phyloP scores from a whole-genome alignment of 1,140 invertebrate species.

The Argopecten irradians region DNA sequence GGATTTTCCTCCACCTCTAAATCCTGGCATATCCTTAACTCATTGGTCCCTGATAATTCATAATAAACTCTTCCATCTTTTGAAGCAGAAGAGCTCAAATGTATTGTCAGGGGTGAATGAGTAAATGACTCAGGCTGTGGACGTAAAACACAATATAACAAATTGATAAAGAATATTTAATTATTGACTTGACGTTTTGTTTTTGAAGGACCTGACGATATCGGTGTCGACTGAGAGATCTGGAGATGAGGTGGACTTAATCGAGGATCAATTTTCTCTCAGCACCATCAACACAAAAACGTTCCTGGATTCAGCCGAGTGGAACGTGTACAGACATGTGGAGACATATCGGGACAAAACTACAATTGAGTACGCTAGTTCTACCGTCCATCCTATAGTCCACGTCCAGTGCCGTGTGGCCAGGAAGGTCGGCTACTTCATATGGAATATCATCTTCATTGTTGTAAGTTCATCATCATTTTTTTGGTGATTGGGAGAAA shows the following conservation, averaged over 20 bases:
- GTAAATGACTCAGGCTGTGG: no score
- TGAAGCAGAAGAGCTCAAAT: no score
- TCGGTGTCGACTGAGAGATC: constrained; percentile 62
- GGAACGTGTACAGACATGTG: constrained; percentile 69
- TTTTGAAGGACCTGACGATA: constrained; percentile 62
- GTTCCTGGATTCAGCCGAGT: constrained; percentile 65
- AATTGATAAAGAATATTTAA: no score
- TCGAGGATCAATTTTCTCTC: constrained; percentile 61
- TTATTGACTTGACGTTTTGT: not conserved
- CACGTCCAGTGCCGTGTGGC: constrained; percentile 61
- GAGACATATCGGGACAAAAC: constrained; percentile 60
- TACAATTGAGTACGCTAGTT: constrained; percentile 62
- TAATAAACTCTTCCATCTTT: no score
- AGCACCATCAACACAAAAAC: constrained; percentile 59
- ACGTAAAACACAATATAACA: no score
- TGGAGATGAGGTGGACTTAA: constrained; percentile 60
- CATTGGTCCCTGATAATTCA: no score
- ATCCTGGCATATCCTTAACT: no score
- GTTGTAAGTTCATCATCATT: constrained; percentile 63
- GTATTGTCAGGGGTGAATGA: no score
- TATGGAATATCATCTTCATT: constrained; percentile 72
- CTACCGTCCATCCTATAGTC: constrained; percentile 67
- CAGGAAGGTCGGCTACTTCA: constrained; percentile 67
- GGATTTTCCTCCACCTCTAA: no score
- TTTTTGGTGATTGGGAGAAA: no score